Percentiles rank a stretch among this genome's conserved stretches.
Evolutionary conservation across 2,113 vertebrate genomes (phyloP).

Genomic region (Eurystomus gularis): DNA sequence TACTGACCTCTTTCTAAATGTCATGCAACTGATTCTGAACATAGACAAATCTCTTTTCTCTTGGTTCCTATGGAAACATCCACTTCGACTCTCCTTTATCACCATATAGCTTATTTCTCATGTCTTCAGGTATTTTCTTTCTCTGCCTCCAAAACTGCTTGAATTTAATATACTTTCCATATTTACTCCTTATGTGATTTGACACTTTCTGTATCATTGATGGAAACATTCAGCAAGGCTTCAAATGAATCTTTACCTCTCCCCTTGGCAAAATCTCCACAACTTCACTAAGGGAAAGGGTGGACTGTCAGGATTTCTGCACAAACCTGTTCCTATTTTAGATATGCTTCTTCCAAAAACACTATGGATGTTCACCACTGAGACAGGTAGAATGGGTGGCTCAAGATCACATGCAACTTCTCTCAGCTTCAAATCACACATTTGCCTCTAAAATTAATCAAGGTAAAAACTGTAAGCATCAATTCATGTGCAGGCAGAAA

Average conservation of each 20-base stretch:
- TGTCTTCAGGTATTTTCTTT: slow-evolving; percentile 22
- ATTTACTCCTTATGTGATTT: slow-evolving; percentile 9
- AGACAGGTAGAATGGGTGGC: not conserved
- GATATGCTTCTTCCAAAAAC: not conserved
- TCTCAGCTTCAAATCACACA: not conserved
- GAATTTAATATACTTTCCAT: slow-evolving; percentile 12
- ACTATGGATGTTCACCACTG: not conserved
- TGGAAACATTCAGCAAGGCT: not conserved
- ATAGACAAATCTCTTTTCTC: slow-evolving; percentile 26
- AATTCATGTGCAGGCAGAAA: not conserved
- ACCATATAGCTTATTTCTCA: slow-evolving; percentile 27
- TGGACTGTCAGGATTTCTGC: not conserved
- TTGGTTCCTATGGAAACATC: slow-evolving; percentile 59
- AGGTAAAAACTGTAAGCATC: not conserved
- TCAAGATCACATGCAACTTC: not conserved
- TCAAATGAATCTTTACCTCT: not conserved
- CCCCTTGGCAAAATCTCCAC: not conserved
- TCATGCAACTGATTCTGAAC: slow-evolving; percentile 8
- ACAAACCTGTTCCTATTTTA: not conserved
- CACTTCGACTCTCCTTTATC: slow-evolving; percentile 1
- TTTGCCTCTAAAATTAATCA: not conserved
- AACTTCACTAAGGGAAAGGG: not conserved
- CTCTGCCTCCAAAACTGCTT: not conserved
- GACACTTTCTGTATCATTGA: not conserved
- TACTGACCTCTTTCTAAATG: slow-evolving; percentile 28